Conservation (phyloP, 2,888 invertebrate species). For the Crocallis elinguaria region DNA sequence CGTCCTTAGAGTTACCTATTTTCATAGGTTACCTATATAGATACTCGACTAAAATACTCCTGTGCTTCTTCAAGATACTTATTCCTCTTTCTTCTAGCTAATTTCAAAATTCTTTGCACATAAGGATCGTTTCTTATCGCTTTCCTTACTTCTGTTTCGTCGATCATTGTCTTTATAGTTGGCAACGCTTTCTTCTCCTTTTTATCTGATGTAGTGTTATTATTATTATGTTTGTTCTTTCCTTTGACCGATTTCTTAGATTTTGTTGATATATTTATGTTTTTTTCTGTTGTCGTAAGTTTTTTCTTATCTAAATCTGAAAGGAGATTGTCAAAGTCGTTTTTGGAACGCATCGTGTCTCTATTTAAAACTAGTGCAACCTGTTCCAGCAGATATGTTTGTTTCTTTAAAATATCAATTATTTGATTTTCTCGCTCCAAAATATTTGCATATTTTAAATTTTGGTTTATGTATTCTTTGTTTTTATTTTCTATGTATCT, state of each 20-base stretch:
- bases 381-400: slow-evolving; percentile 41
- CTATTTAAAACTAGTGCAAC: slow-evolving; percentile 32
- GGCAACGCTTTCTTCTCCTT: slow-evolving; percentile 30
- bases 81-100: slow-evolving; percentile 51
- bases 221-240: no score
- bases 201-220: background rate
- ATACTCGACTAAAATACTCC: background rate
- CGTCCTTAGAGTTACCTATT: no score
- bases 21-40: background rate
- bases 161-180: slow-evolving; percentile 51
- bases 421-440: slow-evolving; percentile 12
- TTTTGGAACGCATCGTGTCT: slow-evolving; percentile 1
- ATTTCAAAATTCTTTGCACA: slow-evolving; percentile 59
- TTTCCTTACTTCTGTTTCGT: slow-evolving; percentile 53
- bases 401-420: slow-evolving; percentile 15
- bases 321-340: slow-evolving; percentile 41
- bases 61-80: slow-evolving; percentile 43
- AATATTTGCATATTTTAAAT: background rate
- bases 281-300: background rate
- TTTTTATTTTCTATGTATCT: background rate
- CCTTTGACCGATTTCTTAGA: background rate
- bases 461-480: background rate
- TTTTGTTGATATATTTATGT: background rate
- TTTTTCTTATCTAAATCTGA: background rate
- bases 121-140: slow-evolving; percentile 57